Evolutionary conservation across 2,113 vertebrate species (phyloP).

Genomic region (Turdus rufiventris): DNA sequence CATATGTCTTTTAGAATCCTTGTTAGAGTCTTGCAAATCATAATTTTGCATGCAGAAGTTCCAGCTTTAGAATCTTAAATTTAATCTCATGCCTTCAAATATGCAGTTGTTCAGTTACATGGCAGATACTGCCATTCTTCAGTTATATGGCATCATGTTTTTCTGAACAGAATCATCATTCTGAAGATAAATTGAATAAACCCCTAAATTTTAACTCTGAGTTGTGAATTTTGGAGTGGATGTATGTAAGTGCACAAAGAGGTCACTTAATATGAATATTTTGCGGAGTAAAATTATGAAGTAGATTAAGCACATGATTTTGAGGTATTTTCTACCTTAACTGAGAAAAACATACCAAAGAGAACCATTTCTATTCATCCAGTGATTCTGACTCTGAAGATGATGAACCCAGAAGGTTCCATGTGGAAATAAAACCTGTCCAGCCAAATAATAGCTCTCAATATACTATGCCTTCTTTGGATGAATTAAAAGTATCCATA

Average conservation of each 20-base stretch:
- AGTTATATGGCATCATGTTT: neutral
- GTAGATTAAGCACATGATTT: neutral
- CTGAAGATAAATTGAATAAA: neutral
- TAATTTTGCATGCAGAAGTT: neutral
- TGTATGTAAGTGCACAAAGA: neutral
- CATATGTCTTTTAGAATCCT: accelerated
- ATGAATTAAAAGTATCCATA: conserved; percentile 94
- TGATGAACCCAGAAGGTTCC: conserved; percentile 91
- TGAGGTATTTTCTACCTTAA: conserved; percentile 74
- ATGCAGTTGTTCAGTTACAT: neutral
- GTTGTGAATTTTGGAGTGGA: neutral
- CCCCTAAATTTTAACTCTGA: neutral
- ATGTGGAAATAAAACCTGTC: conserved; percentile 94
- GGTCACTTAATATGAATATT: neutral
- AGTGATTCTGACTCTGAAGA: conserved; percentile 93
- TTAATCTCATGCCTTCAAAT: neutral
- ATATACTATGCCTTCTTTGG: conserved; percentile 85
- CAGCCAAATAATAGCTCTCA: conserved; percentile 86
- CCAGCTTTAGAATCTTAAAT: neutral
- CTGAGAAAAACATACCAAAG: conserved; percentile 89
- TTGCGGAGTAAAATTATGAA: neutral
- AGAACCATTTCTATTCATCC: conserved; percentile 93
- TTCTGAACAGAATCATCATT: neutral
- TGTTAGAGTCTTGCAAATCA: neutral
- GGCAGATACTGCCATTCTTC: neutral